Percentiles rank a stretch among this genome's conserved stretches.
These are phyloP conservation scores for Lacanobia wlatinum DNA, from an alignment of 2,888 invertebrate genomes.

Conservation along the genomic window DNA sequence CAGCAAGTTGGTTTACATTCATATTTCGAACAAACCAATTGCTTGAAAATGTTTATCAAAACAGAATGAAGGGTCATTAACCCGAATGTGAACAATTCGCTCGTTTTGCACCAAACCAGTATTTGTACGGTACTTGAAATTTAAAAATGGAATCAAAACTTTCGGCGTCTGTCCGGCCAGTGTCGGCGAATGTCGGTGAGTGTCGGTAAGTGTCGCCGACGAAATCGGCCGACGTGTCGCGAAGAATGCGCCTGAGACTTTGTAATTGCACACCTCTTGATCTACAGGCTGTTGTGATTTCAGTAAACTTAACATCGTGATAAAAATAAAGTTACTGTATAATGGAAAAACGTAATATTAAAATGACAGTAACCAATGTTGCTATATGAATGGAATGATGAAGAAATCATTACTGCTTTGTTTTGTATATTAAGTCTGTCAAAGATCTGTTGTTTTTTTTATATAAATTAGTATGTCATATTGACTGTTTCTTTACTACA, in stretches of 20 bases:
- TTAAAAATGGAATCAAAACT: slow-evolving; percentile 69
- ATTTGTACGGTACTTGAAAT: slow-evolving; percentile 67
- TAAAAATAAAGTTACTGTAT: neutral
- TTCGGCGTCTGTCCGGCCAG: slow-evolving; percentile 50
- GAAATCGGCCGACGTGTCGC: slow-evolving; percentile 82
- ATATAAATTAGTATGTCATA: no score
- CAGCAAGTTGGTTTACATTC: slow-evolving; percentile 11
- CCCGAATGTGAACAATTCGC: slow-evolving; percentile 54
- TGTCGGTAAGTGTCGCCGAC: slow-evolving; percentile 59
- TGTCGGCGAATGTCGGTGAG: slow-evolving; percentile 33
- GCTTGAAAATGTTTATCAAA: slow-evolving; percentile 41
- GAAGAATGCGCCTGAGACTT: slow-evolving; percentile 81
- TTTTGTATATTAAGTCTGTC: no score
- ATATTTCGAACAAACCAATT: slow-evolving; percentile 10
- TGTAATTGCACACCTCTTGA: slow-evolving; percentile 77
- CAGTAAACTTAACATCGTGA: neutral
- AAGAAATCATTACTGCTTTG: no score
- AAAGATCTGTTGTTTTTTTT: no score
- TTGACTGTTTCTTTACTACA: no score
- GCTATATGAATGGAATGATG: no score
- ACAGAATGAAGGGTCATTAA: slow-evolving; percentile 65
- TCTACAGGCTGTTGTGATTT: slow-evolving; percentile 69
- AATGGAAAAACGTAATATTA: no score
- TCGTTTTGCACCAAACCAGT: slow-evolving; percentile 63
- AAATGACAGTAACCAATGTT: no score